Evolutionary conservation across 2,113 vertebrate genomes (phyloP).

Genomic region (Sphaerodactylus townsendi): DNA sequence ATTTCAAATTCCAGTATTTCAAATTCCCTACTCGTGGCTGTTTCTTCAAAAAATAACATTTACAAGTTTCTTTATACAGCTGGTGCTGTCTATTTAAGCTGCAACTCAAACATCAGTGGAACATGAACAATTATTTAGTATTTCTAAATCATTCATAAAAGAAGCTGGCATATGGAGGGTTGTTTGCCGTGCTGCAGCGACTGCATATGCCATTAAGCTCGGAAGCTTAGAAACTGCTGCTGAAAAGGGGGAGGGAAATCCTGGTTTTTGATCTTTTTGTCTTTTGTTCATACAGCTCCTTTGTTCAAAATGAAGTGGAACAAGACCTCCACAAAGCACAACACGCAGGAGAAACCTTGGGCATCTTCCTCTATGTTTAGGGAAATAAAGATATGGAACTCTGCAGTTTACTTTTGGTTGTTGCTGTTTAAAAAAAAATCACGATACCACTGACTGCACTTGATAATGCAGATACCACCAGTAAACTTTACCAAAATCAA

Average conservation of each 20-base stretch:
- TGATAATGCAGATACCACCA: slow-evolving; percentile 20
- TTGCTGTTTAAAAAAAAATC: background rate
- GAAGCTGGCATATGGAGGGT: background rate
- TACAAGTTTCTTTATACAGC: slow-evolving; percentile 35
- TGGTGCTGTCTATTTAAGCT: slow-evolving; percentile 43
- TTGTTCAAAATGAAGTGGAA: slow-evolving; percentile 11
- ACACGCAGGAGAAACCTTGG: background rate
- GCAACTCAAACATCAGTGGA: slow-evolving; percentile 4
- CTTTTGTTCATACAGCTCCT: slow-evolving; percentile 34
- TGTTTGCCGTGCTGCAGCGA: slow-evolving; percentile 26
- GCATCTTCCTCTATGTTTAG: background rate
- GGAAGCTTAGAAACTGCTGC: slow-evolving; percentile 34
- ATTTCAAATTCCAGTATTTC: slow-evolving; percentile 25
- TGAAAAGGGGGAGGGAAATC: background rate
- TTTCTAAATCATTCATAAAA: slow-evolving; percentile 2
- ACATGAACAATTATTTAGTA: slow-evolving; percentile 11
- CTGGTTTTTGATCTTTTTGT: slow-evolving; percentile 32
- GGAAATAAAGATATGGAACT: background rate
- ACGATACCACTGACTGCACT: slow-evolving; percentile 25
- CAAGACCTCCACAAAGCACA: slow-evolving; percentile 2
- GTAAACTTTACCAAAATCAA: slow-evolving; percentile 15
- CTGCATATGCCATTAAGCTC: slow-evolving; percentile 34
- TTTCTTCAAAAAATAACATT: slow-evolving; percentile 5
- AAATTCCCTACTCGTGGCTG: background rate
- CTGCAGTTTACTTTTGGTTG: background rate